Percentiles rank a stretch among this genome's conserved stretches.
Evolutionary conservation across 2,113 vertebrate species (phyloP).

Genomic region (Oceanodroma tethys): DNA sequence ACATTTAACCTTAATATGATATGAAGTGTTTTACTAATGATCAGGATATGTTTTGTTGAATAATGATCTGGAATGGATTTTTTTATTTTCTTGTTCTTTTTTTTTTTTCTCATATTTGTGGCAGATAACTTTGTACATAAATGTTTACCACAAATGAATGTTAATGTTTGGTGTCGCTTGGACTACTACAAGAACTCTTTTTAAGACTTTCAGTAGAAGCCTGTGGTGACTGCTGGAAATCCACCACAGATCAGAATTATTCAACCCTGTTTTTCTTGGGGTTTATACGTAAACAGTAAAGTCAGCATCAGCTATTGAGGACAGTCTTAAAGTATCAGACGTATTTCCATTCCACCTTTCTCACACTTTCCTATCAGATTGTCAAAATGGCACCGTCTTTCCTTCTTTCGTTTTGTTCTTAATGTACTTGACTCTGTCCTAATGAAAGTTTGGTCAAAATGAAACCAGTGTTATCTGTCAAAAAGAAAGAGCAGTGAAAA

Average conservation of each 20-base stretch:
- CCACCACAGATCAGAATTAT: conserved; percentile 73
- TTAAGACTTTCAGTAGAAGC: conserved; percentile 76
- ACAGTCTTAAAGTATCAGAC: conserved; percentile 73
- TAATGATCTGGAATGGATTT: conserved; percentile 82
- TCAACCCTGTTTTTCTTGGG: conserved; percentile 78
- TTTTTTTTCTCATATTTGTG: conserved; percentile 62
- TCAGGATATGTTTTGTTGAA: conserved; percentile 74
- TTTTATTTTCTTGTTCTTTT: background rate
- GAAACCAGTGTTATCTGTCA: conserved; percentile 78
- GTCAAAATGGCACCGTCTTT: conserved; percentile 81
- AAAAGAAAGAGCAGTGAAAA: conserved; percentile 83
- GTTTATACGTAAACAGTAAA: conserved; percentile 80
- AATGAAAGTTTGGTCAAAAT: conserved; percentile 77
- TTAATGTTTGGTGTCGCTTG: conserved; percentile 88
- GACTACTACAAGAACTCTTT: conserved; percentile 79
- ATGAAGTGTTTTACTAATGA: conserved; percentile 86
- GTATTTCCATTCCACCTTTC: conserved; percentile 56
- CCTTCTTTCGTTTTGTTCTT: conserved; percentile 51
- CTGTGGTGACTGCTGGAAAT: conserved; percentile 73
- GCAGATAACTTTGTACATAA: conserved; percentile 88
- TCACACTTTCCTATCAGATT: conserved; percentile 82
- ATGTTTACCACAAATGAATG: conserved; percentile 91
- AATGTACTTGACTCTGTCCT: conserved; percentile 72
- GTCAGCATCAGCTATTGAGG: conserved; percentile 77
- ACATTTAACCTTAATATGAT: conserved; percentile 83